Evolutionary conservation across 2,113 vertebrate species (phyloP).

Genomic region (Trinectes maculatus): DNA sequence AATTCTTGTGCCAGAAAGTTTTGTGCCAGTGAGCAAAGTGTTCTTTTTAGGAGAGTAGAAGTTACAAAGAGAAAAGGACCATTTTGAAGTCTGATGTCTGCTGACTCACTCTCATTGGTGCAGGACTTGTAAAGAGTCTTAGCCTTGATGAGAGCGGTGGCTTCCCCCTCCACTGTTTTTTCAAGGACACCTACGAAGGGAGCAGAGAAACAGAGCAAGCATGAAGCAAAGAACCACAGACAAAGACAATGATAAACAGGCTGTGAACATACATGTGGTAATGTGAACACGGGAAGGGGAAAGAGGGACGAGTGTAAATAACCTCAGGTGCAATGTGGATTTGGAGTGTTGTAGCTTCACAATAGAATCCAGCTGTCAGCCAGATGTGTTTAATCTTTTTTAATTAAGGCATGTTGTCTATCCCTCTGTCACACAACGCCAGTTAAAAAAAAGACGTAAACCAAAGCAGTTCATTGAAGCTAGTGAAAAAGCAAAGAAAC

Average conservation of each 20-base stretch:
- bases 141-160: slow-evolving; percentile 88
- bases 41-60: slow-evolving; percentile 17
- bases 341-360: slow-evolving; percentile 3
- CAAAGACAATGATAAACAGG: slow-evolving; percentile 18
- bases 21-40: not conserved
- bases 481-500: slow-evolving; percentile 3
- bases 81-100: not conserved
- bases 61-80: slow-evolving; percentile 1
- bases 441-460: slow-evolving; percentile 9
- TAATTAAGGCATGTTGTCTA: slow-evolving; percentile 17
- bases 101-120: slow-evolving; percentile 91
- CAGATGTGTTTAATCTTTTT: slow-evolving; percentile 32
- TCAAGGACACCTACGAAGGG: slow-evolving; percentile 87
- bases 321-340: slow-evolving; percentile 8
- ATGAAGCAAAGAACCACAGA: slow-evolving; percentile 15
- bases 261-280: not conserved
- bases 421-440: not conserved
- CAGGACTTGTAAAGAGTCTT: slow-evolving; percentile 94
- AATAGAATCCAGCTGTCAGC: slow-evolving; percentile 24
- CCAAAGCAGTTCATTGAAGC: not conserved
- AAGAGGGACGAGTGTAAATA: not conserved
- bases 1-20: not conserved
- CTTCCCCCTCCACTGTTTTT: slow-evolving; percentile 78
- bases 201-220: slow-evolving; percentile 57
- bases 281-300: not conserved